Percentiles rank a stretch among this genome's conserved stretches.
These are phyloP conservation scores for Tenthredo amoena DNA, from an alignment of 2,888 invertebrate genomes.

Conservation along the genomic window DNA sequence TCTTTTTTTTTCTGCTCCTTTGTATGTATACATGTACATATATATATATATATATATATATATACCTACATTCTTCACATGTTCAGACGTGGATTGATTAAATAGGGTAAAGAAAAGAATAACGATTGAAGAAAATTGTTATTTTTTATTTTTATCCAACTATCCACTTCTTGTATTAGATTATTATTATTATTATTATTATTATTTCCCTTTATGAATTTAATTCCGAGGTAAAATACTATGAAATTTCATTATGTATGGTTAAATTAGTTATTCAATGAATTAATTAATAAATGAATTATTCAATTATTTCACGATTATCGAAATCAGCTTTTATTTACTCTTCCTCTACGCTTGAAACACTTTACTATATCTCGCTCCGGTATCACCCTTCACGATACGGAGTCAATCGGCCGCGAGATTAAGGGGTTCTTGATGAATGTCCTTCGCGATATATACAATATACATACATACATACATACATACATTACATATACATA, in stretches of 20 bases:
- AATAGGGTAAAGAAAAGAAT: no score
- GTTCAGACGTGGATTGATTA: no score
- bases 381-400: background rate
- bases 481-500: no score
- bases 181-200: background rate
- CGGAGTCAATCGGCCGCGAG: background rate
- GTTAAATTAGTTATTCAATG: background rate
- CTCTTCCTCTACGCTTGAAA: background rate
- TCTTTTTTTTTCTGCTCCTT: no score
- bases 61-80: no score
- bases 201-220: background rate
- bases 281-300: background rate
- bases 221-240: background rate
- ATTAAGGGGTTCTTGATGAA: conserved; percentile 27
- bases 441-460: background rate
- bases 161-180: no score
- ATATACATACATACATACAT: background rate
- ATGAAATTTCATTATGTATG: background rate
- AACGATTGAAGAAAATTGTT: no score
- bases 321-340: background rate
- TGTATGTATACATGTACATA: no score
- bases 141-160: no score
- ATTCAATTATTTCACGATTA: background rate
- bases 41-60: no score
- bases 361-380: conserved; percentile 6